Conservation (phyloP, 2,113 vertebrate genomes). For the Otocyon megalotis region DNA sequence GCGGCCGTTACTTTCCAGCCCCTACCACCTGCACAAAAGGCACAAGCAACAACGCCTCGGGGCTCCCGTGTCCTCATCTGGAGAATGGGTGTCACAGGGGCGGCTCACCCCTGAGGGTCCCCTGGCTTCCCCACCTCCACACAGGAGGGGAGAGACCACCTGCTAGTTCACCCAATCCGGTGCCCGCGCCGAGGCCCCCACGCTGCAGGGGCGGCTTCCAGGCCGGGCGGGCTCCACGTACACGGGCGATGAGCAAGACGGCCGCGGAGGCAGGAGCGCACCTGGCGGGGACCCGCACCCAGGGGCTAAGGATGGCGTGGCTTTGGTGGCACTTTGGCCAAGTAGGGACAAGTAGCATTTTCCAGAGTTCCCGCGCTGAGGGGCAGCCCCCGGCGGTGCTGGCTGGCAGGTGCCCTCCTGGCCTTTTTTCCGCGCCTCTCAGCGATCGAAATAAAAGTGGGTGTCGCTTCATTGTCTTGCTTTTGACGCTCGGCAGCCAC, state of each 20-base stretch:
- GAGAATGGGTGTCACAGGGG: not conserved
- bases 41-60: not conserved
- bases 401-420: not conserved
- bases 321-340: not conserved
- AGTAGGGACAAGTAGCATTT: not conserved
- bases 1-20: not conserved
- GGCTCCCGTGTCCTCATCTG: not conserved
- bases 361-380: not conserved
- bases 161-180: too few relatives aligned
- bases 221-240: not conserved
- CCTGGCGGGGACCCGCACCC: not conserved
- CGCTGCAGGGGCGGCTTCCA: not conserved
- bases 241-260: not conserved
- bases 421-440: not conserved
- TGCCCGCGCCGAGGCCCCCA: accelerated
- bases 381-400: not conserved
- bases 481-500: not conserved
- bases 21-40: not conserved
- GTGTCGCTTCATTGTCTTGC: not conserved
- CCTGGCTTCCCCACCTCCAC: not conserved
- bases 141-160: not conserved
- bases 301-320: not conserved
- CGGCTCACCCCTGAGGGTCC: accelerated
- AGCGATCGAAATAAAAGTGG: not conserved
- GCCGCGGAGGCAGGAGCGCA: not conserved